phyloP scores from a whole-genome alignment of 1,140 invertebrate genomes.

The Anadara kagoshimensis region DNA sequence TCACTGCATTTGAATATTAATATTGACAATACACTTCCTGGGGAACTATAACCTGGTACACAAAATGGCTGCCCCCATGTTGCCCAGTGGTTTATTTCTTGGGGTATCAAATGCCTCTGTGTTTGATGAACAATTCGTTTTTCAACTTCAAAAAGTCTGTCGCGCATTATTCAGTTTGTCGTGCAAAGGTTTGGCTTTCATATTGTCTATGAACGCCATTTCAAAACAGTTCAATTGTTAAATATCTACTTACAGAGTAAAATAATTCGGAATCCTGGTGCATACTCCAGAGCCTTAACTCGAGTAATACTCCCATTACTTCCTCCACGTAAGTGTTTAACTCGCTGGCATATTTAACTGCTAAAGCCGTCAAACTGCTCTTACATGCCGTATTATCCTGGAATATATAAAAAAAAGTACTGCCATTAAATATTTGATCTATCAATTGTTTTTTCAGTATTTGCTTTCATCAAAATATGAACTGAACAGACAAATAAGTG shows the following conservation, averaged over 20 bases:
- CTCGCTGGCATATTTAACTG: constrained; percentile 21
- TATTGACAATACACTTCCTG: no score
- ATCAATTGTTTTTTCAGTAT: not conserved
- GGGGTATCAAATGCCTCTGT: no score
- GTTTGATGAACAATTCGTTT: no score
- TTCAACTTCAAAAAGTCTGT: no score
- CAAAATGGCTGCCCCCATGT: no score
- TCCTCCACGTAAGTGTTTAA: constrained; percentile 18
- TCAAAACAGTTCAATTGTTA: no score
- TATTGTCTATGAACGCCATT: no score
- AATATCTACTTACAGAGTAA: constrained; percentile 31
- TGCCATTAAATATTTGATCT: not conserved
- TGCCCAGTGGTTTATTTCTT: no score
- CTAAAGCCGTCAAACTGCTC: constrained; percentile 24
- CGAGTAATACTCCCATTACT: constrained; percentile 17
- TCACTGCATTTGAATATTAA: no score
- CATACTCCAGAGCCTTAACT: constrained; percentile 13
- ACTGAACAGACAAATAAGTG: not conserved
- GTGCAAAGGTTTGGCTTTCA: no score
- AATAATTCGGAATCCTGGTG: constrained; percentile 14
- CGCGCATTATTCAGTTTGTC: no score
- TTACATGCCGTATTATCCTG: constrained; percentile 18
- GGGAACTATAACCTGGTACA: no score
- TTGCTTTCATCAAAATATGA: not conserved
- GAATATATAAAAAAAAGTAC: not conserved